A percentile compares a stretch with the other conserved stretches of the same genome.
Evolutionary conservation across 2,113 vertebrate genomes (phyloP).

Genomic region (Melanerpes formicivorus): DNA sequence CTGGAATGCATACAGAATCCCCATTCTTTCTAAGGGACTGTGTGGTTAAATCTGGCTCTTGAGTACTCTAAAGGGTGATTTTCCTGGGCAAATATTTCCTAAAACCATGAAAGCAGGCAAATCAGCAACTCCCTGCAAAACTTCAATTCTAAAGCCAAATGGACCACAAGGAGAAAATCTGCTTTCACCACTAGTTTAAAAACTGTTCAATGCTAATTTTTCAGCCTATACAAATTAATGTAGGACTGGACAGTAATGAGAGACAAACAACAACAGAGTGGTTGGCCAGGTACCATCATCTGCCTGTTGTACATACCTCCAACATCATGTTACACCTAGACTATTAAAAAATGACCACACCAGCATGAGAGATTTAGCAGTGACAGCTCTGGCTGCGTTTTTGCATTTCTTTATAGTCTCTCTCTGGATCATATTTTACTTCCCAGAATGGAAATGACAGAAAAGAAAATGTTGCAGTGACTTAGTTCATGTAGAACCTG

Average conservation of each 20-base stretch:
- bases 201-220: background rate
- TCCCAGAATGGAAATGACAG: slow-evolving; percentile 66
- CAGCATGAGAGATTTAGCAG: slow-evolving; percentile 8
- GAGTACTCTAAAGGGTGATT: background rate
- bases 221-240: background rate
- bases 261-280: background rate
- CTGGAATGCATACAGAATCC: background rate
- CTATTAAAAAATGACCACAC: background rate
- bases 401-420: slow-evolving; percentile 11
- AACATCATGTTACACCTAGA: background rate
- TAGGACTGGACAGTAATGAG: background rate
- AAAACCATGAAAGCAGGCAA: background rate
- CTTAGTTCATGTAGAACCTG: background rate
- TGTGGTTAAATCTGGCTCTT: background rate
- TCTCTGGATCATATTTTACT: slow-evolving; percentile 26
- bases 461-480: slow-evolving; percentile 21
- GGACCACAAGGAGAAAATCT: background rate
- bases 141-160: background rate
- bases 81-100: background rate
- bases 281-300: background rate
- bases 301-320: background rate
- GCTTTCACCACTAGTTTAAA: background rate
- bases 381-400: background rate
- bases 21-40: background rate
- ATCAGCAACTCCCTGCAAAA: background rate